phyloP scores from a whole-genome alignment of 2,113 vertebrate genomes.

The Indicator maculatus region DNA sequence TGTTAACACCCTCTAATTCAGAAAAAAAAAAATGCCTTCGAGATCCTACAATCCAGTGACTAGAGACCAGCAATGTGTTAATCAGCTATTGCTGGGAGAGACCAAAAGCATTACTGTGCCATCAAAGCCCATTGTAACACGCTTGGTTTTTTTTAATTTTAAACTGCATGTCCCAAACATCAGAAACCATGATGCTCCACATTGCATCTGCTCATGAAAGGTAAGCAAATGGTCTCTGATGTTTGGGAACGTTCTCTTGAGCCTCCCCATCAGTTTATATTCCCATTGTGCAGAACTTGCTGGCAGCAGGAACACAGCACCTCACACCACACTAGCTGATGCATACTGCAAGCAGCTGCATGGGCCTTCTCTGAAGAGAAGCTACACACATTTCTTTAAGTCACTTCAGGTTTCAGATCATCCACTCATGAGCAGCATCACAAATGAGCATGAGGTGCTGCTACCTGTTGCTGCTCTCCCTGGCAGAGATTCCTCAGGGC shows the following conservation, averaged over 20 bases:
- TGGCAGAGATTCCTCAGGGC: background rate
- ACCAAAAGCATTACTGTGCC: background rate
- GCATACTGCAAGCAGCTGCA: rapidly evolving
- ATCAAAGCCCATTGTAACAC: rapidly evolving
- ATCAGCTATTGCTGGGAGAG: background rate
- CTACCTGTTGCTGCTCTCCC: rapidly evolving
- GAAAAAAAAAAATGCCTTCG: background rate
- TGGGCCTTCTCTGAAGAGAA: background rate
- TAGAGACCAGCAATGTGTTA: background rate
- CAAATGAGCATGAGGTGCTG: background rate
- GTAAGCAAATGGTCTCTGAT: background rate
- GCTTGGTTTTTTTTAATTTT: background rate
- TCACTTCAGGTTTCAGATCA: background rate
- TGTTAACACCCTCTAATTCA: background rate
- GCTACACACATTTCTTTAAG: rapidly evolving
- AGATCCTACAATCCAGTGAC: background rate
- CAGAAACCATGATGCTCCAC: rapidly evolving
- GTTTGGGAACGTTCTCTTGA: background rate
- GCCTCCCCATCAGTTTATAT: background rate
- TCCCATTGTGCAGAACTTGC: rapidly evolving
- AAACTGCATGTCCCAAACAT: background rate
- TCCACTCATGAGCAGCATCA: rapidly evolving
- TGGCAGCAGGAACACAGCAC: background rate
- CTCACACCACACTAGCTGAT: rapidly evolving
- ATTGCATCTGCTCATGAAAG: no score